phyloP scores from a whole-genome alignment of 2,888 invertebrate genomes.

The Drosophila gaucha region DNA sequence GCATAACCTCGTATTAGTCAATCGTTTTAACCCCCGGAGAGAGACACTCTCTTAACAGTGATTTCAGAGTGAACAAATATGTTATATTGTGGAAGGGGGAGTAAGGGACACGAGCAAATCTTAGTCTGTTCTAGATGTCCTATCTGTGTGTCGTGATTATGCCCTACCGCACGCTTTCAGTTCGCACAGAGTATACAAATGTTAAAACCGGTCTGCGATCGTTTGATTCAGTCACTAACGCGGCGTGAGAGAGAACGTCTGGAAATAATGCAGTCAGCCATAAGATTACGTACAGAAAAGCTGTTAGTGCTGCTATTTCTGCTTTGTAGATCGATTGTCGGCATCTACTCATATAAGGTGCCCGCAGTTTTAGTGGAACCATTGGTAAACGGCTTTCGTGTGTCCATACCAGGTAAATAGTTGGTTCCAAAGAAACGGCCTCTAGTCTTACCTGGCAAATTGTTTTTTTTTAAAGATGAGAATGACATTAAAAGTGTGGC shows the following conservation, averaged over 20 bases:
- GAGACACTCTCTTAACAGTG: too few species aligned
- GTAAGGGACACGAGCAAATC: too few species aligned
- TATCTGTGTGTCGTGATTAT: too few species aligned
- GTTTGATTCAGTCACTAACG: not conserved
- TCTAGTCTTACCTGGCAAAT: not conserved
- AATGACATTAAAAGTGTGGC: slow-evolving; percentile 86
- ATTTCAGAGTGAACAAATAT: too few species aligned
- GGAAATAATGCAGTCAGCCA: slow-evolving; percentile 3
- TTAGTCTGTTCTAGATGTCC: too few species aligned
- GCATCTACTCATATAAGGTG: slow-evolving; percentile 54
- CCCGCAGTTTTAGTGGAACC: slow-evolving; percentile 66
- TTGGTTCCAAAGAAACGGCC: not conserved
- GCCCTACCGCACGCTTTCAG: not conserved
- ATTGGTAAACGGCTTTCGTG: slow-evolving; percentile 68
- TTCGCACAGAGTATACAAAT: not conserved
- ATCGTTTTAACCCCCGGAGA: too few species aligned
- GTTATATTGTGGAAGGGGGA: too few species aligned
- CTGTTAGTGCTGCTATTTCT: slow-evolving; percentile 10
- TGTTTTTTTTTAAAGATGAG: slow-evolving; percentile 83
- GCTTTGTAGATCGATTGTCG: slow-evolving; percentile 3
- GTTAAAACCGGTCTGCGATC: slow-evolving; percentile 19
- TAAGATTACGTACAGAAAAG: not conserved
- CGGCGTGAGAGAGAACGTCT: not conserved
- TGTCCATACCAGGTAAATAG: slow-evolving; percentile 78
- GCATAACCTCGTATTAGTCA: too few species aligned